phyloP scores from a whole-genome alignment of 2,888 invertebrate genomes.

The Nomada goodeniana region DNA sequence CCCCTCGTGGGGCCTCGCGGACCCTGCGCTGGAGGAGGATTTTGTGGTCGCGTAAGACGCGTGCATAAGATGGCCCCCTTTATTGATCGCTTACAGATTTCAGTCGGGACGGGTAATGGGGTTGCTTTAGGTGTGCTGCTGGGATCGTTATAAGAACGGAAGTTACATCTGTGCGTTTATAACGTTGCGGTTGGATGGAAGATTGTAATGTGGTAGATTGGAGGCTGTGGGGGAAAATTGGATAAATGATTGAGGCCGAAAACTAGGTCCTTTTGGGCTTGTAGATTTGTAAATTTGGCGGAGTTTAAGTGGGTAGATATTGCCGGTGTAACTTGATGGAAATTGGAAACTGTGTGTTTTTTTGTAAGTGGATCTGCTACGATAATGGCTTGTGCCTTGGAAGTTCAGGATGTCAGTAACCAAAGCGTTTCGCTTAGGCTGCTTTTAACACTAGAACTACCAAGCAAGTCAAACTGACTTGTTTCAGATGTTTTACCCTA shows the following conservation, averaged over 20 bases:
- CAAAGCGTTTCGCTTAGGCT: background rate
- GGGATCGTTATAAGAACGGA: background rate
- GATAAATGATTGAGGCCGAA: background rate
- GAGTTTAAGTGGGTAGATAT: background rate
- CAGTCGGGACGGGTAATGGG: background rate
- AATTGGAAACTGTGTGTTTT: background rate
- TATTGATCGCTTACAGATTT: constrained; percentile 61
- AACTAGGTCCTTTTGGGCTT: background rate
- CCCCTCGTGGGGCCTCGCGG: background rate
- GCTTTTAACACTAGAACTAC: background rate
- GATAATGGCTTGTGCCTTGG: background rate
- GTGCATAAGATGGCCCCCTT: constrained; percentile 31
- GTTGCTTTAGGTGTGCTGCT: background rate
- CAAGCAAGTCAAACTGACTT: background rate
- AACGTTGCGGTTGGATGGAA: background rate
- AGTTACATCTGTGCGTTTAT: background rate
- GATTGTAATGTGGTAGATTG: background rate
- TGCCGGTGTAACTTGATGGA: background rate
- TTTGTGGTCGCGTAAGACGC: constrained; percentile 51
- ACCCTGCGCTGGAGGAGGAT: constrained; percentile 35
- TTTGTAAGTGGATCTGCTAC: background rate
- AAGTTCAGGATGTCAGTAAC: background rate
- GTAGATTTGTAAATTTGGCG: background rate
- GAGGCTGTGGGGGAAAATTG: constrained; percentile 7
- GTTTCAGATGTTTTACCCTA: too few relatives aligned